A percentile compares a stretch with the other conserved stretches of the same genome.
phyloP scores from a whole-genome alignment of 2,888 invertebrate species.

The Ceramica pisi region DNA sequence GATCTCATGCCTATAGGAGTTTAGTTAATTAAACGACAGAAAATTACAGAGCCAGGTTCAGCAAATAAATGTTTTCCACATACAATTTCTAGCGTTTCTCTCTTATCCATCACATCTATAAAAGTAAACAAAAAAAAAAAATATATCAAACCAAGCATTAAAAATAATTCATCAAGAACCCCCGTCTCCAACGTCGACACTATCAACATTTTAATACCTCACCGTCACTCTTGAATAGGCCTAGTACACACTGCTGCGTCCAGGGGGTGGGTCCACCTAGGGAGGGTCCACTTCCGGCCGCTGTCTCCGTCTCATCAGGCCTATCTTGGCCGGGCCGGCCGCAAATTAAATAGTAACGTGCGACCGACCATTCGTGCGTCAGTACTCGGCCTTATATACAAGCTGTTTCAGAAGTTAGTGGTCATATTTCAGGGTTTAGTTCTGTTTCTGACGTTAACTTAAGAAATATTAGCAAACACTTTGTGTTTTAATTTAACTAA shows the following conservation, averaged over 20 bases:
- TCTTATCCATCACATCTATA: not conserved
- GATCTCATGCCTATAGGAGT: no score
- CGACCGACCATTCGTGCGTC: constrained; percentile 70
- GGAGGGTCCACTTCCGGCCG: constrained; percentile 82
- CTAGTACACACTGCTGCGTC: constrained; percentile 79
- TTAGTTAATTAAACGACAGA: not conserved
- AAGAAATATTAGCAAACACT: no score
- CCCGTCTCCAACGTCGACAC: constrained; percentile 61
- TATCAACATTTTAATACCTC: constrained; percentile 76
- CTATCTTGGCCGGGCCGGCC: constrained; percentile 86
- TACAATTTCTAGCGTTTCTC: not conserved
- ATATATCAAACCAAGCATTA: constrained; percentile 28
- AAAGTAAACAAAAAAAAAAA: constrained; percentile 12
- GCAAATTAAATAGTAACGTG: constrained; percentile 88
- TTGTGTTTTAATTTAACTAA: no score
- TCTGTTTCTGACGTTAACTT: no score
- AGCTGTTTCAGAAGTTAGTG: no score
- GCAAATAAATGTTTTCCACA: no score
- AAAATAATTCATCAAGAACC: constrained; percentile 62
- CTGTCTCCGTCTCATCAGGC: constrained; percentile 89
- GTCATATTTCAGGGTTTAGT: no score
- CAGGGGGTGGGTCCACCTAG: constrained; percentile 70
- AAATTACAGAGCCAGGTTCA: no score
- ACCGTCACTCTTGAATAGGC: constrained; percentile 82
- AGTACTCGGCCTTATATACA: constrained; percentile 56